Percentiles rank a stretch among this genome's conserved stretches.
phyloP scores from a whole-genome alignment of 1,140 invertebrate genomes.

The Bombyx mandarina region DNA sequence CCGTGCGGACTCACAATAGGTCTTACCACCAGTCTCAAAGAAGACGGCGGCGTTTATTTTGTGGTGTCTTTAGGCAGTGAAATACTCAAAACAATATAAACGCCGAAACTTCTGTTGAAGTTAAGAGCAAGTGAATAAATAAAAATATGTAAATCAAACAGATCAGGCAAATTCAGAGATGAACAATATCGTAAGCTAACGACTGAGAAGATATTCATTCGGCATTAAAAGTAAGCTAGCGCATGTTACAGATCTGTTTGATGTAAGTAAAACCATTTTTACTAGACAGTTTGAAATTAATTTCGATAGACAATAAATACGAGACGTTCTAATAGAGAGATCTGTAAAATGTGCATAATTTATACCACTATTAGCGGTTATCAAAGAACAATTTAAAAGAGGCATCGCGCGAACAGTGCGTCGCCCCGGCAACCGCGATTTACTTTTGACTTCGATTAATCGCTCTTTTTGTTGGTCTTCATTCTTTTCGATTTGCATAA shows the following conservation, averaged over 20 bases:
- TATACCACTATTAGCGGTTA: conserved; percentile 58
- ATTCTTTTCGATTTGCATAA: conserved; percentile 54
- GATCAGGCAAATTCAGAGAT: neutral
- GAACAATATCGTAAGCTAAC: conserved; percentile 32
- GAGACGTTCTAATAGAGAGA: conserved; percentile 36
- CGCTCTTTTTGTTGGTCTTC: conserved; percentile 50
- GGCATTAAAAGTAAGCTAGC: conserved; percentile 39
- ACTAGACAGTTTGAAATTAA: too few species aligned
- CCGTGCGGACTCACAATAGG: too few species aligned
- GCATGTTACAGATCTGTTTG: conserved; percentile 27
- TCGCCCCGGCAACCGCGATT: conserved; percentile 42
- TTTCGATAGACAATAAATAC: conserved; percentile 22
- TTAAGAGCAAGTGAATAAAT: too few species aligned
- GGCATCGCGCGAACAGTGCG: conserved; percentile 37
- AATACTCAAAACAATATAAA: too few species aligned
- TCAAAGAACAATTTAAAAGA: conserved; percentile 56
- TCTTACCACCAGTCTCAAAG: too few species aligned
- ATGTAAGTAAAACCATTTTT: too few species aligned
- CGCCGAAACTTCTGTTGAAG: too few species aligned
- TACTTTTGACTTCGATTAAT: conserved; percentile 59
- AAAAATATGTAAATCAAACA: neutral
- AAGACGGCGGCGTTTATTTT: too few species aligned
- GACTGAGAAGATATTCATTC: conserved; percentile 28
- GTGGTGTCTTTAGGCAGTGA: too few species aligned
- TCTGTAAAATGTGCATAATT: conserved; percentile 45